Evolutionary conservation across 2,888 invertebrate species (phyloP).

Genomic region (Rhorus exstirpatorius): DNA sequence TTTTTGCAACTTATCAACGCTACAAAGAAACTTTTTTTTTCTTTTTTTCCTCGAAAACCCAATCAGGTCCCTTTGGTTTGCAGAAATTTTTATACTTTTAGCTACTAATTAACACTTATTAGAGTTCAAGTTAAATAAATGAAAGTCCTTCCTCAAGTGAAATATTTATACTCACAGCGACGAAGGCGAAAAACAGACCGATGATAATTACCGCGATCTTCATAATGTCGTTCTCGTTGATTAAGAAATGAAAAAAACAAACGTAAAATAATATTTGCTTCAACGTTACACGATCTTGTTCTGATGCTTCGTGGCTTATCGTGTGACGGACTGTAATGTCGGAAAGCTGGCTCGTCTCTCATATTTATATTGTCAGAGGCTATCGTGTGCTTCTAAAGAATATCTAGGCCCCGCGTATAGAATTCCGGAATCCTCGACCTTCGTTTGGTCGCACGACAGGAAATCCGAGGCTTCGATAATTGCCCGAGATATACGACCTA

Average conservation of each 20-base stretch:
- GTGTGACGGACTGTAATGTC: constrained; percentile 33
- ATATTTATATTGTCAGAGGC: constrained; percentile 59
- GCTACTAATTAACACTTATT: too few species aligned
- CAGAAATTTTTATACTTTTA: too few species aligned
- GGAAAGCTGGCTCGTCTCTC: constrained; percentile 7
- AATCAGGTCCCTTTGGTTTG: too few species aligned
- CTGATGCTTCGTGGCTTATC: constrained; percentile 14
- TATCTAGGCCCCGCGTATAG: constrained; percentile 3
- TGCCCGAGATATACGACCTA: constrained; percentile 51
- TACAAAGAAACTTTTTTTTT: too few species aligned
- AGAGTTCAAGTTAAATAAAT: background rate
- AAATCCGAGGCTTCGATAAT: constrained; percentile 59
- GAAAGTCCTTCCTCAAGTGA: background rate
- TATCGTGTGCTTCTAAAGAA: constrained; percentile 17
- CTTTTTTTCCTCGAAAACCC: too few species aligned
- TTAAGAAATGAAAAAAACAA: background rate
- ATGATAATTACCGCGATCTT: constrained; percentile 48
- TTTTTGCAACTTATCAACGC: too few species aligned
- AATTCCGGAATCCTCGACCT: constrained; percentile 32
- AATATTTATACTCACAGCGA: constrained; percentile 38
- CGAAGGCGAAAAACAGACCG: constrained; percentile 32
- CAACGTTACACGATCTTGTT: background rate
- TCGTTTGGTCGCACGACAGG: constrained; percentile 56
- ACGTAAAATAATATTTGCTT: background rate
- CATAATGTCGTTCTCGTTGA: constrained; percentile 18